Conservation (phyloP, 2,888 invertebrate species). For the Fragum sueziense region DNA sequence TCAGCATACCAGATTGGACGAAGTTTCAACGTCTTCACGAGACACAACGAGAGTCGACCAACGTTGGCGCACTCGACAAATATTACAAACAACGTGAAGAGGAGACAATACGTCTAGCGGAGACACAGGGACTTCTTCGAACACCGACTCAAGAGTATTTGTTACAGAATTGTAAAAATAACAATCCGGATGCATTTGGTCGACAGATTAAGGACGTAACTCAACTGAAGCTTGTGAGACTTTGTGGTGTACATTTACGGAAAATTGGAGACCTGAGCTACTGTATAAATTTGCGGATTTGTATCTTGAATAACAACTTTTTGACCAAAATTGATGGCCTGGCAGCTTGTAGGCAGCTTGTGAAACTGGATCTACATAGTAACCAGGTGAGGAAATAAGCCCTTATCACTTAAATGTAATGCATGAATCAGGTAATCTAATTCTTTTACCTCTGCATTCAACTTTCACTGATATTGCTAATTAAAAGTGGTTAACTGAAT, state of each 20-base stretch:
- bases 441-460: too few species aligned
- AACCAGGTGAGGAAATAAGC: conserved; percentile 74
- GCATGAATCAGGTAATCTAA: too few species aligned
- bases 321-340: conserved; percentile 78
- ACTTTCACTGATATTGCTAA: neutral
- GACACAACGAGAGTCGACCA: conserved; percentile 54
- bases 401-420: neutral
- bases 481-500: neutral
- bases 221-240: conserved; percentile 67
- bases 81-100: conserved; percentile 76
- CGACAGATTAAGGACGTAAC: conserved; percentile 65
- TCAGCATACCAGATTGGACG: conserved; percentile 80
- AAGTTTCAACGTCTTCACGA: conserved; percentile 73
- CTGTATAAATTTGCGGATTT: conserved; percentile 76
- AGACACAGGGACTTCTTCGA: conserved; percentile 75
- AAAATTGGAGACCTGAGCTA: conserved; percentile 76
- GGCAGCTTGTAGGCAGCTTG: conserved; percentile 74
- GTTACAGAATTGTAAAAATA: conserved; percentile 62
- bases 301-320: conserved; percentile 79
- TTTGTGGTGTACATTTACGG: conserved; percentile 74
- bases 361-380: conserved; percentile 80
- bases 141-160: conserved; percentile 71
- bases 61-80: conserved; percentile 61
- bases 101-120: conserved; percentile 76
- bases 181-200: conserved; percentile 45